These are phyloP conservation scores for Lemur catta DNA, from an alignment of 2,797 vertebrate genomes.

Conservation along the genomic window DNA sequence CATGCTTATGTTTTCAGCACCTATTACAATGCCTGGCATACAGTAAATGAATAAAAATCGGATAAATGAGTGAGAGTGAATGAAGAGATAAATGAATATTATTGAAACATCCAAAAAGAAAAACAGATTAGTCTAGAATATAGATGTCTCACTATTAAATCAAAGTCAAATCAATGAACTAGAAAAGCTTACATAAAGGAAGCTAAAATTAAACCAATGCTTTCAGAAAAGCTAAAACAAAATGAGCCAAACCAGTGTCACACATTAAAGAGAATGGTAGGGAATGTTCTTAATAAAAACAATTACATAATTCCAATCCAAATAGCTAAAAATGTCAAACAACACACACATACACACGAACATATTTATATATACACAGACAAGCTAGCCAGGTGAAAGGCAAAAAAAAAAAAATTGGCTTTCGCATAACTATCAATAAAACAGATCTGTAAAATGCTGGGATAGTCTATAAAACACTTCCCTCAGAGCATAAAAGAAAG, in stretches of 20 bases:
- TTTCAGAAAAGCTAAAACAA: constrained; percentile 42
- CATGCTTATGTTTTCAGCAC: not conserved
- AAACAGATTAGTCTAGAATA: not conserved
- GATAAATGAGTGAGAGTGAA: not conserved
- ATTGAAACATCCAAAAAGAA: constrained; percentile 2
- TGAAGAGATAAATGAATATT: not conserved
- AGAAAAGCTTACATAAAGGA: constrained; percentile 32
- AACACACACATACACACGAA: not conserved
- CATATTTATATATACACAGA: not conserved
- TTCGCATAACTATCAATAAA: not conserved
- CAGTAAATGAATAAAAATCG: not conserved
- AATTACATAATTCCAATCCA: constrained; percentile 25
- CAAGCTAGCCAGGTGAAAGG: not conserved
- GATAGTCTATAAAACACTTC: not conserved
- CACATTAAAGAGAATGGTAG: not conserved
- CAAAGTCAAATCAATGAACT: constrained; percentile 49
- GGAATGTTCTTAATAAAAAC: constrained; percentile 4
- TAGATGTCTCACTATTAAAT: not conserved
- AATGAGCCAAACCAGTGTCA: not conserved
- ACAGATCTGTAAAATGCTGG: not conserved
- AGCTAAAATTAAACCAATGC: constrained; percentile 42
- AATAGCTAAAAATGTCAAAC: constrained; percentile 13
- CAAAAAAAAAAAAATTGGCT: not conserved
- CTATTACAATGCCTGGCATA: not conserved
- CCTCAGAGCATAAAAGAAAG: not conserved